Evolutionary conservation across 2,113 vertebrate species (phyloP).

Genomic region (Neopipo cinnamomea): DNA sequence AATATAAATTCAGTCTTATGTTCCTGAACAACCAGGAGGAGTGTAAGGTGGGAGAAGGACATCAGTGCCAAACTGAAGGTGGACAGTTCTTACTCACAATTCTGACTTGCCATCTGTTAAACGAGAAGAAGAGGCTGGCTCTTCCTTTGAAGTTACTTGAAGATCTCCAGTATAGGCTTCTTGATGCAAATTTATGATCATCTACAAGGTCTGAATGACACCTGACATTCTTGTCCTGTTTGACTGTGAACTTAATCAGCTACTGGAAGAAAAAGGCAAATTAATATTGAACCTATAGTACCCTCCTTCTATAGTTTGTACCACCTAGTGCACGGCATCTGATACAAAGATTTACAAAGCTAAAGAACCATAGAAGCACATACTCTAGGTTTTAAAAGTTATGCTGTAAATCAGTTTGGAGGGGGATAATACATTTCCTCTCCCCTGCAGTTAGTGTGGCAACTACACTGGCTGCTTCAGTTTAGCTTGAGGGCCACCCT

Average conservation of each 20-base stretch:
- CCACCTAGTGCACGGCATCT: rapidly evolving
- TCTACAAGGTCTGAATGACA: neutral
- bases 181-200: neutral
- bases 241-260: neutral
- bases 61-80: conserved; percentile 29
- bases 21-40: conserved; percentile 6
- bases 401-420: neutral
- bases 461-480: neutral
- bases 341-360: neutral
- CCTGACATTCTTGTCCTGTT: neutral
- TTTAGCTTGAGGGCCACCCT: neutral
- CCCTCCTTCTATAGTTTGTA: neutral
- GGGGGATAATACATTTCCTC: neutral
- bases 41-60: conserved; percentile 22
- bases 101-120: conserved; percentile 31
- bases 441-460: neutral
- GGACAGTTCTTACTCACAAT: conserved; percentile 12
- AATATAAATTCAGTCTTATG: conserved; percentile 5
- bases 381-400: neutral
- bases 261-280: neutral
- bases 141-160: neutral
- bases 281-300: neutral
- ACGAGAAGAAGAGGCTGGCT: neutral
- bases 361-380: neutral
- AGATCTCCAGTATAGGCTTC: neutral